phyloP scores from a whole-genome alignment of 2,797 vertebrate genomes.

The Micrastur ruficollis region DNA sequence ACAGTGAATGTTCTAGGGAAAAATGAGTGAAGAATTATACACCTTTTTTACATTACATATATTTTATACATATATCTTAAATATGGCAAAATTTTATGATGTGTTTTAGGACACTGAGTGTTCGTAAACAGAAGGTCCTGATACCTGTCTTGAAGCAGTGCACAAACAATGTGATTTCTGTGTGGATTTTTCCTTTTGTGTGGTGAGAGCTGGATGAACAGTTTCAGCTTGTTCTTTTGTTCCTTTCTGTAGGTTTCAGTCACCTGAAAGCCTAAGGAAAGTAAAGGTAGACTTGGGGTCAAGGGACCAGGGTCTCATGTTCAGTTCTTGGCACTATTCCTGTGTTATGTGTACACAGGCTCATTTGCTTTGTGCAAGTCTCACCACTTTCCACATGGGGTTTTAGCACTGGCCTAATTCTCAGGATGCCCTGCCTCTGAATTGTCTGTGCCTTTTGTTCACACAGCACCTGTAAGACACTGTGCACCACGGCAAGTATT shows the following conservation, averaged over 20 bases:
- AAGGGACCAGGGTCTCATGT: background rate
- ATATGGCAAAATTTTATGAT: background rate
- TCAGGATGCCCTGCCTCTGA: background rate
- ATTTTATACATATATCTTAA: background rate
- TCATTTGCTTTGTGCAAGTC: background rate
- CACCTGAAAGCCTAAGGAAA: slow-evolving; percentile 15
- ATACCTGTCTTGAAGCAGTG: background rate
- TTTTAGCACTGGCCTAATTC: background rate
- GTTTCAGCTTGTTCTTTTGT: background rate
- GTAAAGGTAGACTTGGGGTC: background rate
- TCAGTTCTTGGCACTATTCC: background rate
- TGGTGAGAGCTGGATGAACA: background rate
- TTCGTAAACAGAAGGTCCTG: background rate
- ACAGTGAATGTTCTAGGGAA: background rate
- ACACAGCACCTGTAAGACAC: background rate
- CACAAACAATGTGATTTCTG: background rate
- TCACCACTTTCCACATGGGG: background rate
- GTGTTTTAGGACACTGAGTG: background rate
- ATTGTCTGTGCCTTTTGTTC: background rate
- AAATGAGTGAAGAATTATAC: background rate
- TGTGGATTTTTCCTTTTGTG: background rate
- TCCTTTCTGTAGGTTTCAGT: background rate
- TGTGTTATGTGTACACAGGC: rapidly evolving
- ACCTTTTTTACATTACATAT: background rate
- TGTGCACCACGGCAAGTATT: background rate